Evolutionary conservation across 2,888 invertebrate species (phyloP).

Genomic region (Cataglyphis rosenhaueri): DNA sequence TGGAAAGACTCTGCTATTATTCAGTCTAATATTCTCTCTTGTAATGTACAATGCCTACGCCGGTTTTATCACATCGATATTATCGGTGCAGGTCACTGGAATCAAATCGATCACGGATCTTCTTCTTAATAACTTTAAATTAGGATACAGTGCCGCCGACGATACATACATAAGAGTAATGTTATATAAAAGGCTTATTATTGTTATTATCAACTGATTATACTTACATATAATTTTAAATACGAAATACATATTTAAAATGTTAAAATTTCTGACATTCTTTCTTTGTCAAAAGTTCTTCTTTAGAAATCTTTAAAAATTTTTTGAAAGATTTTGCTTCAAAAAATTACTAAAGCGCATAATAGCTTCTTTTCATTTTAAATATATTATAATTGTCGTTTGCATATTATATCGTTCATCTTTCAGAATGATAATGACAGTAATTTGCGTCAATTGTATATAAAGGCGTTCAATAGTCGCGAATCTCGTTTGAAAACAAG

Average conservation of each 20-base stretch:
- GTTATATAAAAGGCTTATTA: conserved; percentile 57
- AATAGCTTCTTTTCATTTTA: background rate
- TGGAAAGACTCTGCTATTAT: conserved; percentile 87
- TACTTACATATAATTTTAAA: background rate
- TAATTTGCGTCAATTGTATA: conserved; percentile 86
- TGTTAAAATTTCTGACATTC: background rate
- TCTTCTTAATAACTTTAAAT: conserved; percentile 87
- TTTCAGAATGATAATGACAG: conserved; percentile 87
- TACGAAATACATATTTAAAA: background rate
- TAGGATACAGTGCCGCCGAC: conserved; percentile 89
- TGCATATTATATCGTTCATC: background rate
- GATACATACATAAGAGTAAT: conserved; percentile 88
- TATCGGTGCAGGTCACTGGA: conserved; percentile 87
- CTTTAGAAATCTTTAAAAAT: background rate
- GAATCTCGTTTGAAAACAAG: conserved; percentile 79
- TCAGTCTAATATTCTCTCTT: conserved; percentile 88
- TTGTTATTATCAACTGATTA: background rate
- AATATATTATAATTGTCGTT: background rate
- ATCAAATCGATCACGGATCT: conserved; percentile 88
- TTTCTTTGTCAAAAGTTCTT: background rate
- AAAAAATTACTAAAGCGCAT: background rate
- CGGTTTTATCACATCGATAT: conserved; percentile 89
- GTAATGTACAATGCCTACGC: conserved; percentile 89
- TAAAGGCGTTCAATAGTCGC: conserved; percentile 82
- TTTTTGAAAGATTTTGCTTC: background rate